Evolutionary conservation across 2,888 invertebrate species (phyloP), one percentile per base, ranked within the genome.

Genomic region (Platycheirus albimanus): DNA sequence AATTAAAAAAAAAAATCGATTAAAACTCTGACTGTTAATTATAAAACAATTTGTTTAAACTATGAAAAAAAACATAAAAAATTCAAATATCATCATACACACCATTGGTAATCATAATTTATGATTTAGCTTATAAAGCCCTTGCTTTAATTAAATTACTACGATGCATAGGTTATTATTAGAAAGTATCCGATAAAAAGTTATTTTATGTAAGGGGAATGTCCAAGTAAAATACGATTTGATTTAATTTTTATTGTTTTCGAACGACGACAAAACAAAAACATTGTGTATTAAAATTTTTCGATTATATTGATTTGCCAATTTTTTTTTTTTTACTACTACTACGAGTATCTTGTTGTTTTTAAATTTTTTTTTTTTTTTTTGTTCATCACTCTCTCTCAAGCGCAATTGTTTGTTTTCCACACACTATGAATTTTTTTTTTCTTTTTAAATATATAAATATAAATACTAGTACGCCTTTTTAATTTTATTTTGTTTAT

Each of bases 11-110:
- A n/a, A n/a, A 86, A 86, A 87, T 87, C 89, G 83, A 84, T 85
- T 85, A 85, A 86, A 87, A 88, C 89, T 90, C 89, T 90, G 90
- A 90, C 90, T 90, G 90, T 90, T 90, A 90, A 90, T 90, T 90
- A 90, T 90, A 90, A 90, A 90, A 89, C 89, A 89, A 90, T 89
- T 90, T 90, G 88, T 88, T 87, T 88, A 87, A 87, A 85, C n/a
- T 83, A 74, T 78, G 78, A 54, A 54, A 54, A 33, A 38, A 56
- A 56, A n/a, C n/a, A n/a, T n/a, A 54, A 52, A 49, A 75, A 75
- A 79, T 67, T 77, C 70, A 84, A 85, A 81, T 86, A 86, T 85
- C 85, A 83, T 86, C n/a, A n/a, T n/a, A n/a, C n/a, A 80, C 83
- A 83, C 61, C 74, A 85, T 86, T 83, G 85, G 85, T 85, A 80